Evolutionary conservation across 2,113 vertebrate species (phyloP), one percentile per base, ranked within the genome.

Genomic region (Rissa tridactyla): DNA sequence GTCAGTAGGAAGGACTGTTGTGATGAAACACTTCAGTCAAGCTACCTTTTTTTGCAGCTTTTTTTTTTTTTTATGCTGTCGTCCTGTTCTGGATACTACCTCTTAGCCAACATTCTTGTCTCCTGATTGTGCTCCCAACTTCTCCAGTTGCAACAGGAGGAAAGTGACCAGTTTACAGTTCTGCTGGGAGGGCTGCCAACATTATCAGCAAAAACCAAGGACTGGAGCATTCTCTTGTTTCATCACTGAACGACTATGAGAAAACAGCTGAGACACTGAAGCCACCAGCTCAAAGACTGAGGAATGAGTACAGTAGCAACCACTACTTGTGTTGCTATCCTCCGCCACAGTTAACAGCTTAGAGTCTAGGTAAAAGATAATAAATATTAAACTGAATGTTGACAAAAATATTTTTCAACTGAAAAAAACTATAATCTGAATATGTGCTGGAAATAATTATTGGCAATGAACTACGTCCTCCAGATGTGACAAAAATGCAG

Each of bases 401-500:
- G 85, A 79, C 40, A 85, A 69, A 92, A 92, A 15, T 44, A 78
- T 65, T 82, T 90, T 90, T 85, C 36, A 76, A 38, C 46, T 65
- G 38, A 65, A 65, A 65, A 65, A 87, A 94, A 66, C 13, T 57
- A 62, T 49, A 49, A 94, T 91, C 58, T 82, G 66, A 91, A 61
- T 90, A 86, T 57, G 73, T 25, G 20, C 62, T 95, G 77, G 82
- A 96, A 96, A 82, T 73, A 96, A 92, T 90, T 93, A 82, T 6
- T 95, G 93, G 94, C 96, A 94, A 58, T 42, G 71, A 86, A 73
- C 66, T 80, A 27, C 54, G 58, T 77, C 42, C 22, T 96, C 92
- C 96, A 96, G 93, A 97, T 96, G 96, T 77, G 94, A 94, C 58
- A 95, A 91, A 75, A 96, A 96, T 62, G 92, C 93, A 93, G 75